Percentiles rank a stretch among this genome's conserved stretches.
phyloP scores from a whole-genome alignment of 1,140 invertebrate species.

The Harpegnathos saltator region DNA sequence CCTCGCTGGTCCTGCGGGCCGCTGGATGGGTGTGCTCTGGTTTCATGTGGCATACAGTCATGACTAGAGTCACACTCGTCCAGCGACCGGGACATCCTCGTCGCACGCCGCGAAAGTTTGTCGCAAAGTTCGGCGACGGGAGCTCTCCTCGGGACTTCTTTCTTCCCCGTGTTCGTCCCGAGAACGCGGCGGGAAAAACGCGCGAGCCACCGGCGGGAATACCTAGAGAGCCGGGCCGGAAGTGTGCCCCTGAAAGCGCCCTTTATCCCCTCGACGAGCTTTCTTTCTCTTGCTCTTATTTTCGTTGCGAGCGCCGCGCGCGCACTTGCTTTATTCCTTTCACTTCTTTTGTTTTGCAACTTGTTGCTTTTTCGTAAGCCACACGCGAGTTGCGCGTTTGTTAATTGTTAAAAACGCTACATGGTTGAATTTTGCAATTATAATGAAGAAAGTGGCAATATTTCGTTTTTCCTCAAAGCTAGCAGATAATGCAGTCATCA shows the following conservation, averaged over 20 bases:
- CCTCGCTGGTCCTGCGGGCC: constrained; percentile 38
- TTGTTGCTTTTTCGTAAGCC: background rate
- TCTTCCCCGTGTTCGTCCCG: background rate
- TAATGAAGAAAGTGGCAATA: too few relatives aligned
- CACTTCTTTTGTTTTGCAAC: background rate
- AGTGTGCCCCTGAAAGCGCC: constrained; percentile 1
- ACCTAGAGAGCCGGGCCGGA: background rate
- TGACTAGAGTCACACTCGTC: constrained; percentile 85
- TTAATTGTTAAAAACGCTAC: background rate
- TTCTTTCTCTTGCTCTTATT: background rate
- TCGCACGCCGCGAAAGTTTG: constrained; percentile 32
- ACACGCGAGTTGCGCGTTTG: background rate
- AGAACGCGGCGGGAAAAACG: background rate
- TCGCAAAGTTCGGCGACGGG: constrained; percentile 48
- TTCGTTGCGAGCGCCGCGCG: background rate
- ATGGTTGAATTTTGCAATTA: too few relatives aligned
- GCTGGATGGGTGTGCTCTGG: constrained; percentile 81
- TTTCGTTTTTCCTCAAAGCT: too few relatives aligned
- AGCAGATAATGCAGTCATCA: too few relatives aligned
- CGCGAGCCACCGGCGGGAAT: background rate
- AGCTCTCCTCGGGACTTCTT: too few relatives aligned
- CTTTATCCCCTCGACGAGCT: background rate
- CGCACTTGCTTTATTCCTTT: background rate
- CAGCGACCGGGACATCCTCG: constrained; percentile 77
- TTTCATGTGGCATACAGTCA: constrained; percentile 81